These are phyloP conservation scores for Apodemia zela DNA, from an alignment of 2,888 invertebrate genomes.

Conservation along the genomic window DNA sequence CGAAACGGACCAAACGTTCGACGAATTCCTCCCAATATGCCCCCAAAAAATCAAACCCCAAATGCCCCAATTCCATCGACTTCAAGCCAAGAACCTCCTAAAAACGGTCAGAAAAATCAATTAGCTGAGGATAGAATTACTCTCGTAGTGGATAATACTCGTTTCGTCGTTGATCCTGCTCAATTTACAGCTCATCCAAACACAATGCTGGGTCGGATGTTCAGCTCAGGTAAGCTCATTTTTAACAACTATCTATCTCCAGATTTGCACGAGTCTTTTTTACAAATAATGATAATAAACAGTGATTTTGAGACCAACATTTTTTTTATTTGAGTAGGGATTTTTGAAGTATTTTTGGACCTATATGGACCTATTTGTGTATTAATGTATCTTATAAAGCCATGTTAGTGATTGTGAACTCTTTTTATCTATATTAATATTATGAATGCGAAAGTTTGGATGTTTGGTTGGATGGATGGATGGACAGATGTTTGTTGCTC, in stretches of 20 bases:
- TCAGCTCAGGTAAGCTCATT: slow-evolving; percentile 86
- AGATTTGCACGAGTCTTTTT: background rate
- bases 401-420: too few species aligned
- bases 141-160: slow-evolving; percentile 97
- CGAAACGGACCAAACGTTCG: slow-evolving; percentile 58
- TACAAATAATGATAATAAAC: background rate
- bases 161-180: slow-evolving; percentile 93
- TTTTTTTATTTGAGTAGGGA: background rate
- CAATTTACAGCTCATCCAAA: slow-evolving; percentile 97
- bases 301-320: background rate
- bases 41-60: slow-evolving; percentile 59
- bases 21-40: slow-evolving; percentile 50
- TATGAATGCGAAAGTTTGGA: too few species aligned
- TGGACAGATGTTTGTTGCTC: too few species aligned
- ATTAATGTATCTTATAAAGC: too few species aligned
- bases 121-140: slow-evolving; percentile 89
- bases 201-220: slow-evolving; percentile 99
- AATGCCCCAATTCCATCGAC: slow-evolving; percentile 59
- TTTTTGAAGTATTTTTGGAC: too few species aligned
- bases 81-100: slow-evolving; percentile 53
- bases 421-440: too few species aligned
- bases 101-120: slow-evolving; percentile 55
- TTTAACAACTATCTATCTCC: background rate
- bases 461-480: too few species aligned
- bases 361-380: too few species aligned